Evolutionary conservation across 2,113 vertebrate genomes (phyloP).

Genomic region (Malaclemys terrapin): DNA sequence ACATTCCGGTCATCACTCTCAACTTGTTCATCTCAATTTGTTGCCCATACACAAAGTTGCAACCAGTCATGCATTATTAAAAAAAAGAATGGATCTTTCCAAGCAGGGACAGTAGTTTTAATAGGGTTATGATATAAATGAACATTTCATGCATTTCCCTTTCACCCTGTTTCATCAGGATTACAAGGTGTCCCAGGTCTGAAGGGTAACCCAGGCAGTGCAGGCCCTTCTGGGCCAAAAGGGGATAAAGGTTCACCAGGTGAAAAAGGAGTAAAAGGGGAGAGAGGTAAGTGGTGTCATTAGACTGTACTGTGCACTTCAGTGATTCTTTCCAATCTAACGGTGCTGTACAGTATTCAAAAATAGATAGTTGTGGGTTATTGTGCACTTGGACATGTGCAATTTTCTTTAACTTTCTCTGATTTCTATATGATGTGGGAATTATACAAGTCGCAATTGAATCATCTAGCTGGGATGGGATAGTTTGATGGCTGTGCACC

Average conservation of each 20-base stretch:
- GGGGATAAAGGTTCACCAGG: conserved; percentile 67
- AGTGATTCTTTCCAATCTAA: no score
- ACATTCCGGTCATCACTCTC: background rate
- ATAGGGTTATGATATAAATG: background rate
- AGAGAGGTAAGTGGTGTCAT: conserved; percentile 51
- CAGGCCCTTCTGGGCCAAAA: conserved; percentile 59
- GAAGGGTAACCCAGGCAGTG: conserved; percentile 61
- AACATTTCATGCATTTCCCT: background rate
- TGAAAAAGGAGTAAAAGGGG: conserved; percentile 66
- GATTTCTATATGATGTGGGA: background rate
- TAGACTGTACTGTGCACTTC: fast-evolving
- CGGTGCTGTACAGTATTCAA: no score
- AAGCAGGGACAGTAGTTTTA: background rate
- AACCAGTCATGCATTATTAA: background rate
- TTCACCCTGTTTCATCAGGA: conserved; percentile 31
- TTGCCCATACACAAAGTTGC: background rate
- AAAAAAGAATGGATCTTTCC: background rate
- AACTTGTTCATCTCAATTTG: background rate
- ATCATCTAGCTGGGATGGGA: background rate
- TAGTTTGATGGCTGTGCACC: background rate
- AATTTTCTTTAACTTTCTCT: background rate
- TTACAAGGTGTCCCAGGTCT: conserved; percentile 52
- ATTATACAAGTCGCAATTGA: background rate
- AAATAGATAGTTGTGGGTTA: background rate
- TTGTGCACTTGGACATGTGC: background rate